These are phyloP conservation scores for Cyclophora albipunctata DNA, from an alignment of 2,888 invertebrate species.

Conservation along the genomic window DNA sequence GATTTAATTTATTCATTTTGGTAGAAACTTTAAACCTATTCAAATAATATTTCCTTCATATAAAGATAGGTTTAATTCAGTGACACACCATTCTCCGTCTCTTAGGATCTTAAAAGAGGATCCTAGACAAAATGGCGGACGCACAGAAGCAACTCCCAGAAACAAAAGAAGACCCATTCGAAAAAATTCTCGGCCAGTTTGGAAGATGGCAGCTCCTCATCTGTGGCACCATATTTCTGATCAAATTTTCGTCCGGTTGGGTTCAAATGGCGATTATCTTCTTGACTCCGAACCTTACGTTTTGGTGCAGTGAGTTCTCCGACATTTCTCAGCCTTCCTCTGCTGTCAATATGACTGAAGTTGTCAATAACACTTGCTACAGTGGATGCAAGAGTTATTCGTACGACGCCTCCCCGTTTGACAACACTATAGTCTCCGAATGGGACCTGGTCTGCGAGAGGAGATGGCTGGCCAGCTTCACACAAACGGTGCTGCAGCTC, in stretches of 20 bases:
- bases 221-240: conserved; percentile 77
- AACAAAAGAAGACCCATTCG: conserved; percentile 49
- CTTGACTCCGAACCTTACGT: conserved; percentile 78
- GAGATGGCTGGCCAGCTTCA: conserved; percentile 79
- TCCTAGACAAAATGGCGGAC: neutral
- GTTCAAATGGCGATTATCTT: conserved; percentile 85
- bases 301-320: conserved; percentile 50
- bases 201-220: conserved; percentile 83
- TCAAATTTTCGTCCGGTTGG: conserved; percentile 86
- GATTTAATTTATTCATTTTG: too few species aligned
- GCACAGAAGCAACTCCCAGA: conserved; percentile 7
- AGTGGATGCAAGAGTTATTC: conserved; percentile 68
- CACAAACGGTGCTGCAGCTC: conserved; percentile 83
- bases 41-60: too few species aligned
- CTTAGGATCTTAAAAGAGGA: too few species aligned
- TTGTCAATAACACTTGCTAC: conserved; percentile 61
- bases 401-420: conserved; percentile 78
- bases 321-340: neutral
- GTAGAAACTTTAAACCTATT: too few species aligned
- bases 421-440: conserved; percentile 82
- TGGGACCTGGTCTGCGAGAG: conserved; percentile 83
- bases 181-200: conserved; percentile 59
- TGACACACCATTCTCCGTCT: too few species aligned
- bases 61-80: too few species aligned
- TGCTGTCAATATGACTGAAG: conserved; percentile 1